Conservation (phyloP, 2,113 vertebrate species). For the Psilopsiagon aurifrons region DNA sequence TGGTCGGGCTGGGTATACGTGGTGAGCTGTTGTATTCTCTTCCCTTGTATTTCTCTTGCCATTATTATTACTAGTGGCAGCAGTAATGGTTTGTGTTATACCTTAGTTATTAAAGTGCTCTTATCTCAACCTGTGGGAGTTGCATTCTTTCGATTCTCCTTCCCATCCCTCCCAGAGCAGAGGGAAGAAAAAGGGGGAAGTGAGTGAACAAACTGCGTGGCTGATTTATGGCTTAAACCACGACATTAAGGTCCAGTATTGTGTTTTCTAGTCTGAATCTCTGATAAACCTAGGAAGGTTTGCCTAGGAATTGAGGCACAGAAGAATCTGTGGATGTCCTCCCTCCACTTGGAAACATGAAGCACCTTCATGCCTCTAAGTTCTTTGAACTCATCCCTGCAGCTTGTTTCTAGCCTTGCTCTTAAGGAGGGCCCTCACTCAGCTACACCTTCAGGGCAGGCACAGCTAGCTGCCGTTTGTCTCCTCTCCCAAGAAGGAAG, state of each 20-base stretch:
- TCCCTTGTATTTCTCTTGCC: too few relatives aligned
- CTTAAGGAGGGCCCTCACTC: background rate
- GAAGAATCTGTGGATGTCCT: background rate
- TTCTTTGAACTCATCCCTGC: background rate
- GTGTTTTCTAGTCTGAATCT: background rate
- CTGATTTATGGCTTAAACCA: too few relatives aligned
- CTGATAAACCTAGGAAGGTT: background rate
- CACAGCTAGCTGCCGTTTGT: constrained; percentile 36
- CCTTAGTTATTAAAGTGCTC: too few relatives aligned
- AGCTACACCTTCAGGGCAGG: background rate
- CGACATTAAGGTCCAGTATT: background rate
- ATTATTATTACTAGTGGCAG: too few relatives aligned
- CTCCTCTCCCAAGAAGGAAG: constrained; percentile 20
- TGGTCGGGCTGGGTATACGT: too few relatives aligned
- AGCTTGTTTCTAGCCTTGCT: background rate
- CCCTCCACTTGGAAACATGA: background rate
- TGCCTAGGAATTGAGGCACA: background rate
- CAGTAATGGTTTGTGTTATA: too few relatives aligned
- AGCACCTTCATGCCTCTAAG: background rate
- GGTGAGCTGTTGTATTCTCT: too few relatives aligned
- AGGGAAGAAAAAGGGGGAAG: too few relatives aligned
- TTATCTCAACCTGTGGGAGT: too few relatives aligned
- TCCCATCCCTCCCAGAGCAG: too few relatives aligned
- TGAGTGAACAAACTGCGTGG: too few relatives aligned
- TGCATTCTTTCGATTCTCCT: too few relatives aligned